Evolutionary conservation across 2,888 invertebrate genomes (phyloP).

Genomic region (Chirona hameri): DNA sequence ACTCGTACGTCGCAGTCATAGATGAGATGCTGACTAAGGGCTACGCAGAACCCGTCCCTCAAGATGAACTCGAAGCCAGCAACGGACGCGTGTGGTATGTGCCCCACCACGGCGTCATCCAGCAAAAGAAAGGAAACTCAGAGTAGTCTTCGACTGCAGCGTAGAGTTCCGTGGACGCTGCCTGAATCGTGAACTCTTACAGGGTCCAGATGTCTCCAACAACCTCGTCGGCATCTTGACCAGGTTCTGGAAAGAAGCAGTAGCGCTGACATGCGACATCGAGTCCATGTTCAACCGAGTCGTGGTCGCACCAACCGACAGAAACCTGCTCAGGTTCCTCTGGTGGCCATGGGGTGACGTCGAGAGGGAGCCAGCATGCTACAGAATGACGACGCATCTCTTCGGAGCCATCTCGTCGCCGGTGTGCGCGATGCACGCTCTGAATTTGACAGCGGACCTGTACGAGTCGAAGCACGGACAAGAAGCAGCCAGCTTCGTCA

Average conservation of each 20-base stretch:
- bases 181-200: not conserved
- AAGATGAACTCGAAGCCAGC: not conserved
- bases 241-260: not conserved
- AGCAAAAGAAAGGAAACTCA: not conserved
- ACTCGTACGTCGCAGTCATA: not conserved
- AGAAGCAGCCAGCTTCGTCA: not conserved
- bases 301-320: not conserved
- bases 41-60: not conserved
- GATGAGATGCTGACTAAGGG: not conserved
- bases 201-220: not conserved
- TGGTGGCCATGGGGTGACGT: not conserved
- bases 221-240: not conserved
- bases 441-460: not conserved
- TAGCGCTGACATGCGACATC: not conserved
- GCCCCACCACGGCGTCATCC: not conserved
- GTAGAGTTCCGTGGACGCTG: not conserved
- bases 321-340: not conserved
- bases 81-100: not conserved
- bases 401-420: conserved; percentile 1
- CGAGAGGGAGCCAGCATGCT: not conserved
- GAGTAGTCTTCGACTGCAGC: not conserved
- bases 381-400: conserved; percentile 2
- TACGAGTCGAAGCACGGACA: not conserved
- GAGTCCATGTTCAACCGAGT: not conserved
- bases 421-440: not conserved